Base-by-base conservation (phyloP, 2,113 vertebrate species). In the Chelonoidis abingdonii region DNA sequence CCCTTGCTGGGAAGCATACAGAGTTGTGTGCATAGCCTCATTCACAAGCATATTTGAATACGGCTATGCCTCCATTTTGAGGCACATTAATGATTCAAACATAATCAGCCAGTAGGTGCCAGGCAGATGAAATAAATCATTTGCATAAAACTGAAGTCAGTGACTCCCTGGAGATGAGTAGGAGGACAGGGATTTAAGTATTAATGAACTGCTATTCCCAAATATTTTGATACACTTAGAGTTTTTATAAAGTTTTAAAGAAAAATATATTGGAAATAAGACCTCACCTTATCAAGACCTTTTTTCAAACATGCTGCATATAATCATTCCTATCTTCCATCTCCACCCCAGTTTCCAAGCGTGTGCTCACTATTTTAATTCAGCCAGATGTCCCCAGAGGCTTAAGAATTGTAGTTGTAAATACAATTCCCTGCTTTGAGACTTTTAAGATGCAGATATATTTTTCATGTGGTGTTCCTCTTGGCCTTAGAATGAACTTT, bases 401-500 rank as follows among this genome's bases (percentile, higher is more conserved):
- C n/a, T 53, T 25, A 52, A 38, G 47, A 49, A 62, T 80, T 27
- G 49, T 35, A 80, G 11, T 82, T 49, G 82, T 0, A 22, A 24
- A 24, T 1, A 44, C 25, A 12, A 57, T 0, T 11, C 1, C 22
- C 44, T 5, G 3, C 41, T 27, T 5, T 9, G 22, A 79, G 12
- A 59, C 35, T 25, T 38, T 4, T 1, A 47, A 89, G 59, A 10
- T 49, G 25, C 35, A 0, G 0, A 0, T 0, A 2, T 41, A 5
- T 17, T 3, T 0, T 2, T 31, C 52, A 47, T 6, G 3, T 5
- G 56, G 50, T 25, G 16, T 9, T 31, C 79, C 72, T 69, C 35
- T 1, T 0, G 27, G 1, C 75, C 0, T 0, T 0, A 11, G 59
- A 53, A 1, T 12, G 53, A 25, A 6, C 4, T 84, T 21, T 1